Conservation (phyloP, 2,113 vertebrate species). For the Clarias batrachus region DNA sequence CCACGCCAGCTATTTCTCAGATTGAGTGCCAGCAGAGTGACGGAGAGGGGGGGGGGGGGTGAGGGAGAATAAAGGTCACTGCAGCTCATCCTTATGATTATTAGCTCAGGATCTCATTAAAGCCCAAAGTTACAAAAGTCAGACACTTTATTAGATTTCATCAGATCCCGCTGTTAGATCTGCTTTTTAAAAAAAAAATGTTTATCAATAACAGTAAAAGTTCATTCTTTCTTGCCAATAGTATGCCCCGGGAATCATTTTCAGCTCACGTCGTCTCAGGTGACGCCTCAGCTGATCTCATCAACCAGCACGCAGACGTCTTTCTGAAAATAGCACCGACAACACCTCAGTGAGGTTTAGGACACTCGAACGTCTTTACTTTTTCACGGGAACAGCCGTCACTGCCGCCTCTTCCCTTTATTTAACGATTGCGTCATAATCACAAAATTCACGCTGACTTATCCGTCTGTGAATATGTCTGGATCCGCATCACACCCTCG, state of each 20-base stretch:
- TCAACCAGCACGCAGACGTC: background rate
- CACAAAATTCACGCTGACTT: background rate
- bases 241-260: background rate
- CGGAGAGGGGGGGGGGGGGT: background rate
- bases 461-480: background rate
- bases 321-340: background rate
- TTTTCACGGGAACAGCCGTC: slow-evolving; percentile 14
- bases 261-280: background rate
- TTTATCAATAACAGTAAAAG: no score
- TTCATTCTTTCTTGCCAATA: no score
- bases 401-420: background rate
- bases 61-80: background rate
- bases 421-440: background rate
- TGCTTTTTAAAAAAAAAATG: no score
- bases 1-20: background rate
- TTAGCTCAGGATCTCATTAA: background rate
- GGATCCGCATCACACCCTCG: background rate
- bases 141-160: background rate
- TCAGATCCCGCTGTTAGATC: background rate
- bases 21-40: background rate
- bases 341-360: background rate
- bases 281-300: background rate
- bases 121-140: background rate
- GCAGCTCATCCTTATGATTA: background rate
- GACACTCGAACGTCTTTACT: background rate